These are phyloP conservation scores for Drosophila mayaguana DNA, from an alignment of 2,888 invertebrate genomes.

Conservation along the genomic window DNA sequence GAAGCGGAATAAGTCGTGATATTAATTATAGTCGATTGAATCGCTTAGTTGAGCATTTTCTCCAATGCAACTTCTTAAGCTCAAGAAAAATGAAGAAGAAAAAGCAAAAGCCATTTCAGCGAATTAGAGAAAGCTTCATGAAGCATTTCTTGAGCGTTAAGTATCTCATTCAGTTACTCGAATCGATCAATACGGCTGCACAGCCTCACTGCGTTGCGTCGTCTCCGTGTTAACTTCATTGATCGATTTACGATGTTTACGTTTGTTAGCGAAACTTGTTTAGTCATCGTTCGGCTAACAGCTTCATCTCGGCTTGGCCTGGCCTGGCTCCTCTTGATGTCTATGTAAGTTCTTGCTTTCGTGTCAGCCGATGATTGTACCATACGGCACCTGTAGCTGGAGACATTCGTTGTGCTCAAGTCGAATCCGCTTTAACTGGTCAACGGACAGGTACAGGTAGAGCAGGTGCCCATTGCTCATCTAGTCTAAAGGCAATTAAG, in stretches of 20 bases:
- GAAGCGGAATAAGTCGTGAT: background rate
- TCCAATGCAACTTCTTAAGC: slow-evolving; percentile 30
- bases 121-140: slow-evolving; percentile 44
- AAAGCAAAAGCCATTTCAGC: slow-evolving; percentile 8
- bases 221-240: slow-evolving; percentile 25
- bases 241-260: slow-evolving; percentile 40
- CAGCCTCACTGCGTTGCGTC: background rate
- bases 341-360: slow-evolving; percentile 26
- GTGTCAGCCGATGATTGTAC: background rate
- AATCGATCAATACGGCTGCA: slow-evolving; percentile 24
- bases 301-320: slow-evolving; percentile 9
- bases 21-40: background rate
- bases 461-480: slow-evolving; percentile 19
- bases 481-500: slow-evolving; percentile 45
- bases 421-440: slow-evolving; percentile 16
- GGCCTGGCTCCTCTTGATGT: slow-evolving; percentile 17
- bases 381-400: slow-evolving; percentile 34
- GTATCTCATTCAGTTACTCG: slow-evolving; percentile 30
- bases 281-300: slow-evolving; percentile 36
- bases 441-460: background rate
- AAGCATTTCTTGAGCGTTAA: slow-evolving; percentile 26
- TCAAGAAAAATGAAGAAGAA: background rate
- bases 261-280: slow-evolving; percentile 46
- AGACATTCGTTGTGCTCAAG: background rate
- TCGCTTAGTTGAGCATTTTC: slow-evolving; percentile 23